These are phyloP conservation scores for Prunella strophiata DNA, from an alignment of 2,797 vertebrate species.

Conservation along the genomic window DNA sequence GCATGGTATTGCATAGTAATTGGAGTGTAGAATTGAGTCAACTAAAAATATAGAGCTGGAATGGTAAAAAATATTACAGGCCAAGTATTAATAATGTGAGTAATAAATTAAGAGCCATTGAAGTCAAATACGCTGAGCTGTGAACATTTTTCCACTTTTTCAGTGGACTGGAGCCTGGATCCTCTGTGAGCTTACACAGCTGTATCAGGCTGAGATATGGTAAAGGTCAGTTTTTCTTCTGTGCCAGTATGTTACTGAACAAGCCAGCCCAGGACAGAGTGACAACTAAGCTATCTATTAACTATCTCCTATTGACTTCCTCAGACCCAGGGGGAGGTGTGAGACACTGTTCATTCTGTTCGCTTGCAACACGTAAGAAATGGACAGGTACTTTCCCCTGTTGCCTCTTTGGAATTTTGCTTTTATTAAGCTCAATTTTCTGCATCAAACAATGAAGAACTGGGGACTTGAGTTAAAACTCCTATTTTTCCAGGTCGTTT, in stretches of 20 bases:
- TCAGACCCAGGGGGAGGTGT: neutral
- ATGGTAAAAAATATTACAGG: neutral
- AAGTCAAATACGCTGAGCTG: neutral
- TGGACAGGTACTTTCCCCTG: neutral
- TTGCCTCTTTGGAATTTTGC: neutral
- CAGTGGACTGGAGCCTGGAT: neutral
- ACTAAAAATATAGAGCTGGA: neutral
- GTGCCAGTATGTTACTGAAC: neutral
- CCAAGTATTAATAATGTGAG: neutral
- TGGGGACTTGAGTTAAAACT: neutral
- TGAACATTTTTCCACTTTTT: neutral
- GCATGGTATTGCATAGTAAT: neutral
- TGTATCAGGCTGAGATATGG: neutral
- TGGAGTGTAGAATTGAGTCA: neutral
- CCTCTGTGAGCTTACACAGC: neutral
- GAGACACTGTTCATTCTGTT: neutral
- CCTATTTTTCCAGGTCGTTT: neutral
- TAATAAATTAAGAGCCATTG: neutral
- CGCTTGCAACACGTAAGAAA: accelerated
- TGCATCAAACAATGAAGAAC: neutral
- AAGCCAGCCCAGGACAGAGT: neutral
- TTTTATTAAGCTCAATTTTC: neutral
- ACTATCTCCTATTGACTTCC: neutral
- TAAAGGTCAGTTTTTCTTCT: neutral
- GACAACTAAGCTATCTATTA: neutral